These are phyloP conservation scores for Aphelenchoides fujianensis DNA, from an alignment of 1,140 invertebrate genomes.

Conservation along the genomic window DNA sequence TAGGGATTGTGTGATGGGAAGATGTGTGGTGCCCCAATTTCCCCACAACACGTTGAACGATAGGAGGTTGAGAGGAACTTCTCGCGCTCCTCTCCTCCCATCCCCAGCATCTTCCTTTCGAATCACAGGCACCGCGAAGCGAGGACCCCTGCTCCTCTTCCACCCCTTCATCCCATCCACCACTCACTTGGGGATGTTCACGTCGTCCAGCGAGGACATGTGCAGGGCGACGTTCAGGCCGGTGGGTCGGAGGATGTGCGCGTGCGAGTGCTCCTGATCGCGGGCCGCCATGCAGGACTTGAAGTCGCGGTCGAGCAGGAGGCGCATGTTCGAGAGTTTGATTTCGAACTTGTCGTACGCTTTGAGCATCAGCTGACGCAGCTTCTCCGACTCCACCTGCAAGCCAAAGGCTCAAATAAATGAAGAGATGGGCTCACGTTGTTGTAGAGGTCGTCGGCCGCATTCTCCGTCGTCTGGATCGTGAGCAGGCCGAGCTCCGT, in stretches of 20 bases:
- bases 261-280: conserved; percentile 50
- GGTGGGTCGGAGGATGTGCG: conserved; percentile 73
- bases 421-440: conserved; percentile 36
- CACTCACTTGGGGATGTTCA: conserved; percentile 74
- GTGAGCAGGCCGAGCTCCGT: conserved; percentile 79
- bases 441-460: conserved; percentile 59
- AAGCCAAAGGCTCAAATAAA: conserved; percentile 26
- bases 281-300: conserved; percentile 45
- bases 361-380: conserved; percentile 71
- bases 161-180: too few species aligned
- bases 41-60: too few species aligned
- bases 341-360: conserved; percentile 85
- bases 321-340: conserved; percentile 77
- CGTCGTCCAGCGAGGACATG: conserved; percentile 85
- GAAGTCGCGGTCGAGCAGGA: conserved; percentile 68
- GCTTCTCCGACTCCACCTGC: conserved; percentile 67
- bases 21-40: too few species aligned
- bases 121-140: too few species aligned
- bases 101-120: too few species aligned
- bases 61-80: too few species aligned
- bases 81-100: too few species aligned
- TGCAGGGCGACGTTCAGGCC: conserved; percentile 75
- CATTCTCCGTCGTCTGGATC: conserved; percentile 69
- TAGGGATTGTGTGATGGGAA: too few species aligned
- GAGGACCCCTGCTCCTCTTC: too few species aligned